Conservation (phyloP, 2,113 vertebrate genomes). For the Blennius ocellaris region DNA sequence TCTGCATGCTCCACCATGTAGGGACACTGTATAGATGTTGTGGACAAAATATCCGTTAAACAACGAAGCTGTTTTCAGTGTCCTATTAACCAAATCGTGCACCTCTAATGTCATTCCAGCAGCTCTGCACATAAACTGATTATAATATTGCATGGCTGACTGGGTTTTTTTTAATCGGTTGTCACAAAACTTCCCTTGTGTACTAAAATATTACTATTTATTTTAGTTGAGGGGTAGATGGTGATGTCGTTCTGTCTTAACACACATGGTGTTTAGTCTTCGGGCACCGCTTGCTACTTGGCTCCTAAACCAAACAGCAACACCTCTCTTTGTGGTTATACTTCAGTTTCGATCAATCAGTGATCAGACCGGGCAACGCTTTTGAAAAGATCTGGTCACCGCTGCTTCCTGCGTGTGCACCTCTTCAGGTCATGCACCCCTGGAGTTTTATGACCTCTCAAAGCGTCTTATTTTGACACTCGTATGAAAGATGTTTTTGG, state of each 20-base stretch:
- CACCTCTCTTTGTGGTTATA: conserved; percentile 71
- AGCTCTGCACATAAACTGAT: conserved; percentile 20
- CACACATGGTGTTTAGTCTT: conserved; percentile 3
- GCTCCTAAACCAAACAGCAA: conserved; percentile 43
- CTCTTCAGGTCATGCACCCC: not conserved
- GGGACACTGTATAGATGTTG: too few species aligned
- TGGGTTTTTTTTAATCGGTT: conserved; percentile 20
- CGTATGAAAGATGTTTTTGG: conserved; percentile 1
- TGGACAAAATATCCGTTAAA: too few species aligned
- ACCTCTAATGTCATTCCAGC: conserved; percentile 14
- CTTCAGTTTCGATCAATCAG: not conserved
- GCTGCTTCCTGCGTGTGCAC: conserved; percentile 12
- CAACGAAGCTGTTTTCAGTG: not conserved
- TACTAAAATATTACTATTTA: too few species aligned
- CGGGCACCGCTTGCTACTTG: not conserved
- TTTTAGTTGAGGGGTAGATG: not conserved
- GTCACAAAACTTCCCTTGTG: not conserved
- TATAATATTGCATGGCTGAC: conserved; percentile 53
- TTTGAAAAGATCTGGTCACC: not conserved
- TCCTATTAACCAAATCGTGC: conserved; percentile 27
- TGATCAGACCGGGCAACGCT: not conserved
- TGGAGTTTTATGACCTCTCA: not conserved
- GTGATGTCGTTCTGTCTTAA: not conserved
- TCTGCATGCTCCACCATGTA: too few species aligned
- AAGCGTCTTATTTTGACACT: not conserved